Percentiles rank a stretch among this genome's conserved stretches.
Conservation (phyloP, 2,888 invertebrate genomes). For the Idaea aversata region DNA sequence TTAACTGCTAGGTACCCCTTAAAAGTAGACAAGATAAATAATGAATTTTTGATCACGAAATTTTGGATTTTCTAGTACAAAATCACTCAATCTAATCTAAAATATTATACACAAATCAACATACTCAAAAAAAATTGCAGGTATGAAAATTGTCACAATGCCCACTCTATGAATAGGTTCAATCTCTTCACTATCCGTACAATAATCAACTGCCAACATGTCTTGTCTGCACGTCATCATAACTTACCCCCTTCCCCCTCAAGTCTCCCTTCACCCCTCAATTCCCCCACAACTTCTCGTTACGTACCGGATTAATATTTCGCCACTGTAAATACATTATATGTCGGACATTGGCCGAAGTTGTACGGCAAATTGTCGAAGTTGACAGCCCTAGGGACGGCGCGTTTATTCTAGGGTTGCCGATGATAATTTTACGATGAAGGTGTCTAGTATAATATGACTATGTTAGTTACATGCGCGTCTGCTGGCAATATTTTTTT, state of each 20-base stretch:
- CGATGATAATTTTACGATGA: slow-evolving; percentile 1
- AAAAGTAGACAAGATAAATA: too few relatives aligned
- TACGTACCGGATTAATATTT: slow-evolving; percentile 75
- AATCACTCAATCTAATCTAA: too few relatives aligned
- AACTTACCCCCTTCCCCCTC: neutral
- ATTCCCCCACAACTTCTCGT: slow-evolving; percentile 38
- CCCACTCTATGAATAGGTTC: too few relatives aligned
- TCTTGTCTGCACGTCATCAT: neutral
- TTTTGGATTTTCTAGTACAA: too few relatives aligned
- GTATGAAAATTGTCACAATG: too few relatives aligned
- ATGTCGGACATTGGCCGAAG: slow-evolving; percentile 64
- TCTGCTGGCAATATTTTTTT: neutral
- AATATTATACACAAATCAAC: too few relatives aligned
- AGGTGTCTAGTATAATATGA: neutral
- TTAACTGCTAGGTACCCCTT: neutral
- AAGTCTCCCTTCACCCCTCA: neutral
- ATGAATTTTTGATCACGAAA: too few relatives aligned
- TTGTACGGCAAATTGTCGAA: slow-evolving; percentile 71
- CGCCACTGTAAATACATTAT: slow-evolving; percentile 76
- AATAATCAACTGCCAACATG: neutral
- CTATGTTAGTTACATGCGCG: neutral
- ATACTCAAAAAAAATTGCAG: too few relatives aligned
- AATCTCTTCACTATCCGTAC: neutral
- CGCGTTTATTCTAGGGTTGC: slow-evolving; percentile 22
- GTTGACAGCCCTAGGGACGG: slow-evolving; percentile 66